phyloP scores from a whole-genome alignment of 2,797 vertebrate genomes.

The Chanos chanos region DNA sequence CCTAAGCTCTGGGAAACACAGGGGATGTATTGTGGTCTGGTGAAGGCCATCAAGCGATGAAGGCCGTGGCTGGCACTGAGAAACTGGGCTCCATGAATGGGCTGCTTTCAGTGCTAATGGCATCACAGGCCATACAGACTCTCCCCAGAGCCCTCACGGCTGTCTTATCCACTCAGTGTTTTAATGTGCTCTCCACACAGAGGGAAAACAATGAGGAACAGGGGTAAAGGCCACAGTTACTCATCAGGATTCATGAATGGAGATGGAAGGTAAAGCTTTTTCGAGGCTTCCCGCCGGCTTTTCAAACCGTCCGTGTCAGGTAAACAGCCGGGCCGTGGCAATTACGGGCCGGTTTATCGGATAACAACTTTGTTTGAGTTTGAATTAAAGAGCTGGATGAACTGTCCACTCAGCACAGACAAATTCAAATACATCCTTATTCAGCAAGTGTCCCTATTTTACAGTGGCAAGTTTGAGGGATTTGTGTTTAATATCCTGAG shows the following conservation, averaged over 20 bases:
- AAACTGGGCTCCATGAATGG: constrained; percentile 36
- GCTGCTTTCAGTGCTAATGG: constrained; percentile 39
- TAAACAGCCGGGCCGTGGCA: too few species aligned
- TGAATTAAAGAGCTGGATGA: too few species aligned
- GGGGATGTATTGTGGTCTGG: constrained; percentile 39
- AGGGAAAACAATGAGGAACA: constrained; percentile 22
- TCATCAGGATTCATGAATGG: constrained; percentile 17
- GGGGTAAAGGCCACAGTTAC: constrained; percentile 4
- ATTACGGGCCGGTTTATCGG: too few species aligned
- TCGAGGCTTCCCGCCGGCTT: too few species aligned
- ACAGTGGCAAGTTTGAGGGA: too few species aligned
- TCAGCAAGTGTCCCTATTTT: too few species aligned
- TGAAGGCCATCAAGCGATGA: constrained; percentile 34
- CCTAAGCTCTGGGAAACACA: constrained; percentile 30
- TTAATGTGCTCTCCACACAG: constrained; percentile 33
- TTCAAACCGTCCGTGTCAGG: too few species aligned
- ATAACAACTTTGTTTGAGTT: too few species aligned
- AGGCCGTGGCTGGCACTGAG: constrained; percentile 35
- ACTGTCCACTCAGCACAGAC: too few species aligned
- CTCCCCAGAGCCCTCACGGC: constrained; percentile 34
- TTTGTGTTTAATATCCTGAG: too few species aligned
- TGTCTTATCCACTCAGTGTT: constrained; percentile 35
- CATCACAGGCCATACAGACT: constrained; percentile 40
- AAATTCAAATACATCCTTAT: too few species aligned
- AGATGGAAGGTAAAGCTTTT: background rate